Conservation (phyloP, 2,888 invertebrate species). For the Kuschelorhynchus macadamiae region DNA sequence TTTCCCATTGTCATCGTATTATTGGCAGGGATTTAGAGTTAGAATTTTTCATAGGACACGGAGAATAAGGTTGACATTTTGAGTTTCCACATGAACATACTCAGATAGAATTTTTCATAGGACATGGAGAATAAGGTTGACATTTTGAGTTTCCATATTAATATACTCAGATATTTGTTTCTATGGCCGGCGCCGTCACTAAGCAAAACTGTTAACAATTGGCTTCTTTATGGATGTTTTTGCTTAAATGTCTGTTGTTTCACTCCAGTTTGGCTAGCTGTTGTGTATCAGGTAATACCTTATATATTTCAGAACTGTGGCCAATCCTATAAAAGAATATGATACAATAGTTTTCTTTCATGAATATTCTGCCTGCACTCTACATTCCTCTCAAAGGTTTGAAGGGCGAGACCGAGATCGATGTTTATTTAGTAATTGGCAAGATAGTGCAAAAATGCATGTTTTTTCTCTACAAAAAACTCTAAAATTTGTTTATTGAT, state of each 20-base stretch:
- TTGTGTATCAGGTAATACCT: slow-evolving; percentile 33
- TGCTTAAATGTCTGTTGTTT: slow-evolving; percentile 9
- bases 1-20: no score
- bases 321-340: no score
- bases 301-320: no score
- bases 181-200: slow-evolving; percentile 23
- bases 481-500: no score
- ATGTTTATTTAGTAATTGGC: no score
- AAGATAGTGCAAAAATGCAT: no score
- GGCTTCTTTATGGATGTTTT: slow-evolving; percentile 29
- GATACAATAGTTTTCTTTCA: not conserved
- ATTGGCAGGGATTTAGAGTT: no score
- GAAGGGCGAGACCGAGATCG: no score
- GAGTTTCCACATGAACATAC: slow-evolving; percentile 15
- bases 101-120: no score
- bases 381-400: no score
- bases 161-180: slow-evolving; percentile 26
- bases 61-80: slow-evolving; percentile 19
- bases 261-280: slow-evolving; percentile 27
- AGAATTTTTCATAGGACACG: no score
- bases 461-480: no score
- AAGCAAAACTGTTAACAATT: slow-evolving; percentile 6
- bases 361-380: slow-evolving; percentile 2
- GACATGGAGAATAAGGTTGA: slow-evolving; percentile 14
- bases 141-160: slow-evolving; percentile 22